Conservation (phyloP, 2,888 invertebrate genomes). For the Theretra japonica region DNA sequence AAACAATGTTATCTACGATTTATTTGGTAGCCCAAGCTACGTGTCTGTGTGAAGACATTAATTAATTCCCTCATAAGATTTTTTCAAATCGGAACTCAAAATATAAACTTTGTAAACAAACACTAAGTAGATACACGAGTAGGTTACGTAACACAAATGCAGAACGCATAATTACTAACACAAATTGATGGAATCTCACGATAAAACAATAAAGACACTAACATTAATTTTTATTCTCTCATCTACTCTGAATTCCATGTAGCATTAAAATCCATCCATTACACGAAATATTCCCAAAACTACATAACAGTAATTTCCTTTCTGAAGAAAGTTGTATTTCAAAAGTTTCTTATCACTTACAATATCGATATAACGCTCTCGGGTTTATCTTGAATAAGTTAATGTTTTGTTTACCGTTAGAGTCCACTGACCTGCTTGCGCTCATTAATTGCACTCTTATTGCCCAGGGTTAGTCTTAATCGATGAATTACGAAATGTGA, state of each 20-base stretch:
- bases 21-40: no score
- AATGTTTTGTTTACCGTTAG: constrained; percentile 18
- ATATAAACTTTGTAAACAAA: background rate
- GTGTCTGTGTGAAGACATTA: no score
- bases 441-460: constrained; percentile 5
- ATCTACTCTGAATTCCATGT: background rate
- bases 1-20: no score
- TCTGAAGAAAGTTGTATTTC: constrained; percentile 9
- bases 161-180: background rate
- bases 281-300: background rate
- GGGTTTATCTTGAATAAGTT: background rate
- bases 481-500: constrained; percentile 2
- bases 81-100: background rate
- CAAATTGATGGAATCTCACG: background rate
- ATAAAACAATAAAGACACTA: background rate
- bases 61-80: background rate
- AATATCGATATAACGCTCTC: background rate
- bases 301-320: background rate
- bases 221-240: background rate
- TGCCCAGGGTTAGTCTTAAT: background rate
- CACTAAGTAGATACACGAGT: background rate
- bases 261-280: background rate
- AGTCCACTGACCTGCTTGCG: constrained; percentile 16
- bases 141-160: background rate
- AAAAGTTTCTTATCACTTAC: constrained; percentile 7